These are phyloP conservation scores for Pseudochirops cupreus DNA, from an alignment of 2,797 vertebrate genomes.

Conservation along the genomic window DNA sequence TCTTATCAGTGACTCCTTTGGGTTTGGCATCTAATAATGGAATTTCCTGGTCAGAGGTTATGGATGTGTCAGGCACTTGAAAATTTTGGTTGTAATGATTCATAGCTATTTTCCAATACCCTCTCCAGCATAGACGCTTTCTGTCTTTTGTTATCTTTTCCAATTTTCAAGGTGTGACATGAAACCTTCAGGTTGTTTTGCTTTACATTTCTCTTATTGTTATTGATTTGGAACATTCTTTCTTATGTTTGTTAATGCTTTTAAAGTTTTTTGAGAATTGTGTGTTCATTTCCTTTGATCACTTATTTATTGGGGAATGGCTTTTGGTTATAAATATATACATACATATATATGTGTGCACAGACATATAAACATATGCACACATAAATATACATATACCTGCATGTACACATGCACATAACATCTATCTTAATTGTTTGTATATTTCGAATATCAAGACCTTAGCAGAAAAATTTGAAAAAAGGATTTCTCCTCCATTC, in stretches of 20 bases:
- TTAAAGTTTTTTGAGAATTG: neutral
- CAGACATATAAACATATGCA: neutral
- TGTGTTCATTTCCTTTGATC: neutral
- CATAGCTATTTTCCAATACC: neutral
- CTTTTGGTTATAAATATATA: neutral
- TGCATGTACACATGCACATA: neutral
- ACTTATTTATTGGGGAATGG: neutral
- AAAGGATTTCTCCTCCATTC: neutral
- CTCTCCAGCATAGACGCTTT: neutral
- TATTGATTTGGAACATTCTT: neutral
- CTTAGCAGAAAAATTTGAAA: neutral
- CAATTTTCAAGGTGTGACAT: neutral
- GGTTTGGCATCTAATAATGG: neutral
- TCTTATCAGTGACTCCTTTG: neutral
- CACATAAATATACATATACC: neutral
- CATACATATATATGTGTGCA: neutral
- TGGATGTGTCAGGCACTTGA: neutral
- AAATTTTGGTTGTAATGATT: neutral
- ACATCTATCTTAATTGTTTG: neutral
- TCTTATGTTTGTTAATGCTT: neutral
- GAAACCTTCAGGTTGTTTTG: neutral
- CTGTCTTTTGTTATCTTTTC: neutral
- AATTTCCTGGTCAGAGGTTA: neutral
- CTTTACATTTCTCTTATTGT: neutral
- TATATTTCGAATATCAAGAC: neutral